These are phyloP conservation scores for Portunus trituberculatus DNA, from an alignment of 1,140 invertebrate species.

Conservation along the genomic window DNA sequence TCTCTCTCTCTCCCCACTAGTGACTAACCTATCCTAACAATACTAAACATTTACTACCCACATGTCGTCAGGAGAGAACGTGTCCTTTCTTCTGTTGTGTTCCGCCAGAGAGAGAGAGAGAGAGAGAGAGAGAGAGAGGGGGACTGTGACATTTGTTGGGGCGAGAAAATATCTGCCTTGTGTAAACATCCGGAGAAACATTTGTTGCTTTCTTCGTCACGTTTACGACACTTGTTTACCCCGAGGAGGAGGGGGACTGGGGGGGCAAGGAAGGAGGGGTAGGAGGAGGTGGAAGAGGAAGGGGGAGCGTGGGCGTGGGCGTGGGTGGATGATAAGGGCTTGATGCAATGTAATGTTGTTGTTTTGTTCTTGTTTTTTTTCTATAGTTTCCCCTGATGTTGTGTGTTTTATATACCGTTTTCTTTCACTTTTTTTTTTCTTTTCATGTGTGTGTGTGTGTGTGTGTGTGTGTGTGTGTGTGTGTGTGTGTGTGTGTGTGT, in stretches of 20 bases:
- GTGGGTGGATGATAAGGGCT: too few species aligned
- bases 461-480: constrained; percentile 20
- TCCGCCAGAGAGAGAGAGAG: neutral
- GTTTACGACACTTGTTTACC: constrained; percentile 42
- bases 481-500: constrained; percentile 15
- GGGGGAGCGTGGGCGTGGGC: neutral
- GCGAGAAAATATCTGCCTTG: constrained; percentile 52
- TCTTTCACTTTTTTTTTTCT: neutral
- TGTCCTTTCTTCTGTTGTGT: neutral
- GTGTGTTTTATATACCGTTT: neutral
- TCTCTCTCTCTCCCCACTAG: neutral
- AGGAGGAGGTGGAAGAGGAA: neutral
- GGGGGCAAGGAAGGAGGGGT: neutral
- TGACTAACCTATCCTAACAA: neutral
- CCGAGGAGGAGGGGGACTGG: neutral
- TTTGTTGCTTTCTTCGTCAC: constrained; percentile 53
- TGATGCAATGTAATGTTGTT: neutral
- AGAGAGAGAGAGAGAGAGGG: neutral
- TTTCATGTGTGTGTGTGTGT: neutral
- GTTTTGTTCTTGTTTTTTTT: neutral
- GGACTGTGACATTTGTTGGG: constrained; percentile 48
- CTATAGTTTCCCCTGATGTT: neutral
- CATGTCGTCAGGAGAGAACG: neutral
- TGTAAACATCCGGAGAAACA: constrained; percentile 49
- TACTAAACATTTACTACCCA: neutral